A percentile compares a stretch with the other conserved stretches of the same genome.
Evolutionary conservation across 1,140 invertebrate species (phyloP).

Genomic region (Drosophila jambulina): DNA sequence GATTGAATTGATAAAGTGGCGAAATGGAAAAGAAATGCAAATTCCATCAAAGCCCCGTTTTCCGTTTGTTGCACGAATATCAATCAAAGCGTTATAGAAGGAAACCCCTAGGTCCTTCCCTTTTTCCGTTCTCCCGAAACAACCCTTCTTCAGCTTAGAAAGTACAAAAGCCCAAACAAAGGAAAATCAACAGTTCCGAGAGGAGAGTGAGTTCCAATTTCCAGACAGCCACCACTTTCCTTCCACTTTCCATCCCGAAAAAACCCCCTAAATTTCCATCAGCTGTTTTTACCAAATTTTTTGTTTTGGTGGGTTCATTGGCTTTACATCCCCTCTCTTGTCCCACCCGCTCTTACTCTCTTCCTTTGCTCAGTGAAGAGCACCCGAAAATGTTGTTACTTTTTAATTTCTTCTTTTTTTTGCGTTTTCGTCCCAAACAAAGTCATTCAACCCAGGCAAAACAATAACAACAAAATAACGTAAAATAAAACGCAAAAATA

Average conservation of each 20-base stretch:
- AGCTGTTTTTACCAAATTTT: slow-evolving; percentile 60
- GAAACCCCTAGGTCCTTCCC: not conserved
- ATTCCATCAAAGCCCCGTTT: slow-evolving; percentile 52
- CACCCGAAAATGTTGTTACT: slow-evolving; percentile 60
- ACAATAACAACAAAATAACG: slow-evolving; percentile 70
- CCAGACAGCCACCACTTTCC: slow-evolving; percentile 37
- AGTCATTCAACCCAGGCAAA: slow-evolving; percentile 78
- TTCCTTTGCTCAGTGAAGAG: slow-evolving; percentile 1
- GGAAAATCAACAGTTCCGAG: slow-evolving; percentile 8
- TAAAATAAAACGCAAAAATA: slow-evolving; percentile 74
- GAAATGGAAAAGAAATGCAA: slow-evolving; percentile 51
- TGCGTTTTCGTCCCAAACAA: slow-evolving; percentile 68
- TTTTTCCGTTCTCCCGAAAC: not conserved
- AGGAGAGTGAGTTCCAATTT: slow-evolving; percentile 10
- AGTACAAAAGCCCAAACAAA: slow-evolving; percentile 27
- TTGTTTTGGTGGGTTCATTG: slow-evolving; percentile 74
- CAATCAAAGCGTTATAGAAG: slow-evolving; percentile 54
- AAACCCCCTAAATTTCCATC: slow-evolving; percentile 40
- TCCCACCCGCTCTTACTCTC: slow-evolving; percentile 12
- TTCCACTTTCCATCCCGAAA: not conserved
- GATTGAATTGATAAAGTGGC: slow-evolving; percentile 38
- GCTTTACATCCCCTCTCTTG: slow-evolving; percentile 34
- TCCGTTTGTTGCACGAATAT: slow-evolving; percentile 56
- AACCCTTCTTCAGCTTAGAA: slow-evolving; percentile 18
- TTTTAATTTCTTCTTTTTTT: slow-evolving; percentile 54